A percentile compares a stretch with the other conserved stretches of the same genome.
Conservation (phyloP, 2,113 vertebrate species). For the Petromus typicus region DNA sequence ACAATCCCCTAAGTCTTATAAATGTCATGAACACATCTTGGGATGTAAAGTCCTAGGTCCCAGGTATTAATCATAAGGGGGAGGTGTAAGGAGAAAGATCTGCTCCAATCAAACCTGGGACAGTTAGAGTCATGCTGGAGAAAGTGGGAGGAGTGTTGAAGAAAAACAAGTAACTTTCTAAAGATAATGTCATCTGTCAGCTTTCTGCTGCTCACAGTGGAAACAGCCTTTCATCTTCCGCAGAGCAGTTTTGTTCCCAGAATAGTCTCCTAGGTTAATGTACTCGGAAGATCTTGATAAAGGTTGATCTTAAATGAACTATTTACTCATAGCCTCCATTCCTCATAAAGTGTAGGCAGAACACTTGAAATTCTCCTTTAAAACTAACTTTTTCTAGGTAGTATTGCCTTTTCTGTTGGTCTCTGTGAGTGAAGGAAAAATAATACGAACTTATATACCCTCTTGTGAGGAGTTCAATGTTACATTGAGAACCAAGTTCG, state of each 20-base stretch:
- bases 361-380: background rate
- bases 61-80: background rate
- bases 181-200: background rate
- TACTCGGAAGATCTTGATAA: background rate
- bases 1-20: background rate
- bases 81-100: background rate
- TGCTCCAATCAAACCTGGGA: background rate
- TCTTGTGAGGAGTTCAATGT: background rate
- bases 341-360: background rate
- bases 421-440: background rate
- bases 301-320: background rate
- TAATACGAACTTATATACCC: background rate
- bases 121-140: background rate
- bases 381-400: background rate
- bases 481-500: background rate
- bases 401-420: background rate
- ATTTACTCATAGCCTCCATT: background rate
- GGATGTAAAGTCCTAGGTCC: too few species aligned
- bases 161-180: background rate
- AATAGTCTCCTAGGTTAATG: background rate
- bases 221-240: background rate
- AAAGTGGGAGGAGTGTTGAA: background rate
- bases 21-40: background rate
- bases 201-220: fast-evolving
- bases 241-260: background rate